Base-by-base conservation (phyloP, 2,888 invertebrate species). In the Harpagoxenus sublaevis region DNA sequence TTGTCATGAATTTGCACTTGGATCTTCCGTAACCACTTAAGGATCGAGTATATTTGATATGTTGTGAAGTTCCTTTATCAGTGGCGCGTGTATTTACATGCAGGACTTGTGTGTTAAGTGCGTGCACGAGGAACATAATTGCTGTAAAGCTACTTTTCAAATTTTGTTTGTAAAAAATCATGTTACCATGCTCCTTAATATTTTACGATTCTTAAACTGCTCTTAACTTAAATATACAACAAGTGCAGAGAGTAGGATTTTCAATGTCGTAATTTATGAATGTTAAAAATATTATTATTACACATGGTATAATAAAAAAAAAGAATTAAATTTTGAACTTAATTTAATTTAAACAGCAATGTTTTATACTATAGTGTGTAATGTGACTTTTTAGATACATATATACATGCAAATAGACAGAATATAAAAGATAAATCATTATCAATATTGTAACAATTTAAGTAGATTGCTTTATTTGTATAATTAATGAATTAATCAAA, bases 41-140 rank as follows among this genome's bases (percentile, higher is more conserved):
- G 85, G 84, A 88, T 90, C 87, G 84, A 93, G 90, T 93, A 92
- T 92, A 92, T 92, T 92, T 91, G 90, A 92, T 91, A 86, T 89
- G 86, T 89, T 89, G 85, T 89, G 82, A 88, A 89, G 87, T 87
- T 83, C 74, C 81, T 68, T 75, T 66, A 87, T 88, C 81, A 85
- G 55, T 42, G 70, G 79, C 57, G 74, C 75, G 68, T 71, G 53
- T 60, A 78, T 79, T 85, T 83, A 78, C 73, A 85, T 83, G 85
- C 45, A 51, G 2, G 12, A n/a, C 10, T 68, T 68, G n/a, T 66
- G 0, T 12, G 18, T 71, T 53, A 71, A 71, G 6, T 88, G 85
- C 82, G 82, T 87, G 86, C 71, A 85, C 77, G 71, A 84, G 84
- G 83, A 73, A 84, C 82, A 82, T 83, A 39, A 84, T 77, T 18